Evolutionary conservation across 1,140 invertebrate species (phyloP).

Genomic region (Temnothorax nylanderi): DNA sequence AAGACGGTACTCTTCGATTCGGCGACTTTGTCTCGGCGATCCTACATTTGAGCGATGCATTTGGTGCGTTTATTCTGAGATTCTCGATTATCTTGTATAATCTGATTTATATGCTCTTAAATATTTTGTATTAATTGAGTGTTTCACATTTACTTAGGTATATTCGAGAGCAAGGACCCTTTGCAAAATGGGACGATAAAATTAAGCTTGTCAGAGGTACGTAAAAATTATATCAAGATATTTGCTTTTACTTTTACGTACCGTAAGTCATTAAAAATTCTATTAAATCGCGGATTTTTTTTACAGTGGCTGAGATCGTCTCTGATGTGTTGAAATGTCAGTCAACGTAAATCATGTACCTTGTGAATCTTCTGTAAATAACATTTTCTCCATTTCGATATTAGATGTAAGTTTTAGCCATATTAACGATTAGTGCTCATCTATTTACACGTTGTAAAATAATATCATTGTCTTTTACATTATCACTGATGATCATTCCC

Average conservation of each 20-base stretch:
- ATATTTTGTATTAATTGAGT: constrained; percentile 2
- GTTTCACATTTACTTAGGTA: constrained; percentile 85
- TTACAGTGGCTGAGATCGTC: constrained; percentile 93
- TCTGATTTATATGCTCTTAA: not conserved
- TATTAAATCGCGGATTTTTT: constrained; percentile 70
- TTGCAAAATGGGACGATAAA: constrained; percentile 93
- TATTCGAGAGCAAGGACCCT: constrained; percentile 93
- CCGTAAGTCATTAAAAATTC: not conserved
- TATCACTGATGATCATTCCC: constrained; percentile 63
- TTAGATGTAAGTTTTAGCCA: constrained; percentile 77
- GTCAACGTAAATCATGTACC: constrained; percentile 64
- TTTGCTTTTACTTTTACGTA: not conserved
- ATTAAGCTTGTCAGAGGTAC: constrained; percentile 92
- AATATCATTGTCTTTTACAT: constrained; percentile 68
- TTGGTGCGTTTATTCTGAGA: constrained; percentile 86
- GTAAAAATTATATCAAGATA: constrained; percentile 53
- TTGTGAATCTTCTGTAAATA: constrained; percentile 80
- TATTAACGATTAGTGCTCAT: constrained; percentile 78
- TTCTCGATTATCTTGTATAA: not conserved
- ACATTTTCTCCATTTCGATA: constrained; percentile 66
- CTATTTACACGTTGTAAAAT: constrained; percentile 77
- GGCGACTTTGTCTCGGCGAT: constrained; percentile 97
- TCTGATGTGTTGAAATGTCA: constrained; percentile 88
- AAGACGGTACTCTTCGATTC: constrained; percentile 96
- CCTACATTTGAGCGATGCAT: constrained; percentile 94